Base-by-base conservation (phyloP, 2,113 vertebrate species). In the Equus przewalskii region DNA sequence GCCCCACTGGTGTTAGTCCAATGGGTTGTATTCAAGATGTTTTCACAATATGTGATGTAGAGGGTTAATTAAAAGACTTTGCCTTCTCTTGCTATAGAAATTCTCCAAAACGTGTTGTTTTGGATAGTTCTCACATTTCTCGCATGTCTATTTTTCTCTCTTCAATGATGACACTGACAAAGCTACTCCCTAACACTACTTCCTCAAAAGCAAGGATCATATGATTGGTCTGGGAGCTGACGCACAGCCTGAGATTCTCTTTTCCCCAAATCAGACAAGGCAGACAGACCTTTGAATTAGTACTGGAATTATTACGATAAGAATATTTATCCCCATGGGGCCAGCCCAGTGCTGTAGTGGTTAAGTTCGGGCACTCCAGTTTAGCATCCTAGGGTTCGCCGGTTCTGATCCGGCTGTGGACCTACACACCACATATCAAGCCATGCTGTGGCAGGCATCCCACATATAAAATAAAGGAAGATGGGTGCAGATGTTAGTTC, bases 31-130 rank as follows among this genome's bases (percentile, higher is more conserved):
- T 33, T 73, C 79, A 83, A 83, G 14, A 67, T 73, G 80, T 87
- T 85, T 97, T 94, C 54, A 85, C 15, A 89, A n/a, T 95, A 94
- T 91, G 76, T 93, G 49, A 86, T 49, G 21, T 22, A 62, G 21
- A 91, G 9, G 19, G 21, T 79, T 94, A 83, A 95, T 65, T 89
- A 62, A 85, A 80, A 60, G 10, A 33, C 12, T 76, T 30, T n/a
- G 1, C 22, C 5, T 65, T 84, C 8, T 72, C 62, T 95, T 89
- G 26, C 64, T 80, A 46, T 33, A 84, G 60, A 75, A 95, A 79
- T 79, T 75, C 64, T 69, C 51, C 41, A 79, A 21, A 70, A 60
- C 51, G 6, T 58, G 24, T 41, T 85, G 3, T 26, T 93, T 95
- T 64, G 54, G 5, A 84, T 64, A 51, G 58, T 72, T 36, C 1